Conservation (phyloP, 2,113 vertebrate genomes). For the Oxygymnocypris stewartii region DNA sequence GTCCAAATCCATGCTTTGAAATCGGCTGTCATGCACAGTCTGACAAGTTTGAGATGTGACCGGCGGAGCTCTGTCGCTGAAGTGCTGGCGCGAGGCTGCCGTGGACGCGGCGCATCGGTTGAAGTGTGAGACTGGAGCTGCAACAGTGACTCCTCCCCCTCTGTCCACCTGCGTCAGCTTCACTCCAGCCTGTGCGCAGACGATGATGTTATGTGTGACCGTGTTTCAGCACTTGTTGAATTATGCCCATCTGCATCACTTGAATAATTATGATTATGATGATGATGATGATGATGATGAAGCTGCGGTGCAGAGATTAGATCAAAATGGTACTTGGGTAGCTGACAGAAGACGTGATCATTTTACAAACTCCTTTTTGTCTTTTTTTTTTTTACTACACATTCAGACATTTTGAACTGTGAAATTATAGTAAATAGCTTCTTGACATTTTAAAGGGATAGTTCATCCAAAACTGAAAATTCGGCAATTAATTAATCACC, state of each 20-base stretch:
- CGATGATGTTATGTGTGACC: constrained; percentile 17
- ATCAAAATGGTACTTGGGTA: background rate
- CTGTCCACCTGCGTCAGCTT: constrained; percentile 74
- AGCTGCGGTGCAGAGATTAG: background rate
- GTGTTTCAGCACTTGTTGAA: constrained; percentile 15
- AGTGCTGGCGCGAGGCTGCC: constrained; percentile 6
- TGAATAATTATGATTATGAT: background rate
- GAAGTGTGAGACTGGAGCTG: constrained; percentile 44
- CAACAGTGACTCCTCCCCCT: constrained; percentile 76
- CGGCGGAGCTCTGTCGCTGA: background rate
- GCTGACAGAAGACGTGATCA: background rate
- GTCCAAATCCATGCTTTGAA: background rate
- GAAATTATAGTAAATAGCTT: too few relatives aligned
- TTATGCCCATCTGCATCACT: background rate
- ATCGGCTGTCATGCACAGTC: background rate
- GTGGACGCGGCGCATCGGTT: constrained; percentile 25
- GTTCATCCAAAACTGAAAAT: too few relatives aligned
- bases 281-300: background rate
- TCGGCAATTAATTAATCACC: too few relatives aligned
- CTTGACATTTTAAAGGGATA: too few relatives aligned
- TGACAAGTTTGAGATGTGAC: background rate
- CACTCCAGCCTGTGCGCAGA: constrained; percentile 54
- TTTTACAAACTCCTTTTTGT: background rate
- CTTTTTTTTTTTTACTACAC: too few relatives aligned
- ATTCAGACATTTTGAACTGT: too few relatives aligned